A percentile compares a stretch with the other conserved stretches of the same genome.
Evolutionary conservation across 2,113 vertebrate genomes (phyloP).

Genomic region (Archocentrus centrarchus): DNA sequence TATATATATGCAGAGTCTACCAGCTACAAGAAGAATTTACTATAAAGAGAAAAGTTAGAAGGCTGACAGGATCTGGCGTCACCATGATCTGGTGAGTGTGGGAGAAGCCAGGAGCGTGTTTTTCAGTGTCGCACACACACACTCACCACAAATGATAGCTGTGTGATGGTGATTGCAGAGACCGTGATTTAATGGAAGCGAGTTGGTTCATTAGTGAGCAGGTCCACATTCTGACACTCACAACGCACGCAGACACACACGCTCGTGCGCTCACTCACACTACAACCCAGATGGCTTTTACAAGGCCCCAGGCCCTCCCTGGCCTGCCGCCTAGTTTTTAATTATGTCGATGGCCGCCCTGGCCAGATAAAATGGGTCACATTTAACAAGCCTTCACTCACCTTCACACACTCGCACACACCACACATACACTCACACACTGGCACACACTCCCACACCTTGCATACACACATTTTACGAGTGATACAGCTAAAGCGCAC

Average conservation of each 20-base stretch:
- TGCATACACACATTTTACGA: constrained; percentile 25
- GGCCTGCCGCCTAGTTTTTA: constrained; percentile 77
- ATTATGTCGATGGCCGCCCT: constrained; percentile 77
- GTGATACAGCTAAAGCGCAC: background rate
- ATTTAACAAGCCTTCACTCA: constrained; percentile 75
- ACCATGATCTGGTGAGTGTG: constrained; percentile 23
- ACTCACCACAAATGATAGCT: constrained; percentile 65
- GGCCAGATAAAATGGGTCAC: constrained; percentile 78
- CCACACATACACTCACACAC: constrained; percentile 32
- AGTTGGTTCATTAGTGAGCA: constrained; percentile 69
- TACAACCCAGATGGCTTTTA: constrained; percentile 79
- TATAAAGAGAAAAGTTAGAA: background rate
- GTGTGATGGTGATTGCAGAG: constrained; percentile 46
- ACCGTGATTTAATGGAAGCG: constrained; percentile 65
- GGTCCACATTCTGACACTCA: constrained; percentile 71
- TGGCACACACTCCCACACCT: constrained; percentile 42
- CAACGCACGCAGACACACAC: constrained; percentile 42
- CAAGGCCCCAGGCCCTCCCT: constrained; percentile 75
- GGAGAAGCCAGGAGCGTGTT: constrained; percentile 36
- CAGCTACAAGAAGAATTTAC: background rate
- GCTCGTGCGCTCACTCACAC: constrained; percentile 44
- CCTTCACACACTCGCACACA: constrained; percentile 59
- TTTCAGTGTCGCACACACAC: constrained; percentile 44
- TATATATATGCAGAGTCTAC: too few relatives aligned
- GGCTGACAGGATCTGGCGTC: background rate